Conservation (phyloP, 2,113 vertebrate genomes). For the Chitala chitala region DNA sequence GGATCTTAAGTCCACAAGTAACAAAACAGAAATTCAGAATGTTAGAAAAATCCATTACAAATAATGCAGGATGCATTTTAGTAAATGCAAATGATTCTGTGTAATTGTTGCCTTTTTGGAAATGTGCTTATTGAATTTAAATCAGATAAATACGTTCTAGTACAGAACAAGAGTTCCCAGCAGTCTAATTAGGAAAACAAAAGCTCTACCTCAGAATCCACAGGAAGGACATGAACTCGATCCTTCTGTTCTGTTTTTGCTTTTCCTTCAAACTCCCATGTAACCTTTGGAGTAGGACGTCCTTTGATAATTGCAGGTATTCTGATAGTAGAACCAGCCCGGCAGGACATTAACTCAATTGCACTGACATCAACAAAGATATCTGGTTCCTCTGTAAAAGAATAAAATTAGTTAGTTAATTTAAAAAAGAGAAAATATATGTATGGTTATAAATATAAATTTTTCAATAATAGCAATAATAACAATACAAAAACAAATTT, state of each 20-base stretch:
- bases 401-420: no score
- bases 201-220: constrained; percentile 64
- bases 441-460: no score
- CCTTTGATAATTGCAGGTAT: constrained; percentile 85
- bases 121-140: no score
- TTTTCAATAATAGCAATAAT: no score
- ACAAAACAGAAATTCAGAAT: neutral
- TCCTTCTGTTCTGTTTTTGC: constrained; percentile 84
- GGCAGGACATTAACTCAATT: constrained; percentile 76
- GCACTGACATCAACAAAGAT: constrained; percentile 76
- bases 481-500: constrained; percentile 18
- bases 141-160: no score
- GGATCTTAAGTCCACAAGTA: neutral
- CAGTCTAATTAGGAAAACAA: neutral
- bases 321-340: constrained; percentile 80
- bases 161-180: neutral
- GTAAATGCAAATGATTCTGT: no score
- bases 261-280: constrained; percentile 92
- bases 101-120: no score
- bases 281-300: constrained; percentile 84
- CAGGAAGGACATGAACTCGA: constrained; percentile 81
- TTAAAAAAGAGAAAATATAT: no score
- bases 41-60: no score
- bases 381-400: constrained; percentile 74
- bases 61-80: no score